Percentiles rank a stretch among this genome's conserved stretches.
Conservation (phyloP, 2,797 vertebrate species). For the Myripristis jacobus region DNA sequence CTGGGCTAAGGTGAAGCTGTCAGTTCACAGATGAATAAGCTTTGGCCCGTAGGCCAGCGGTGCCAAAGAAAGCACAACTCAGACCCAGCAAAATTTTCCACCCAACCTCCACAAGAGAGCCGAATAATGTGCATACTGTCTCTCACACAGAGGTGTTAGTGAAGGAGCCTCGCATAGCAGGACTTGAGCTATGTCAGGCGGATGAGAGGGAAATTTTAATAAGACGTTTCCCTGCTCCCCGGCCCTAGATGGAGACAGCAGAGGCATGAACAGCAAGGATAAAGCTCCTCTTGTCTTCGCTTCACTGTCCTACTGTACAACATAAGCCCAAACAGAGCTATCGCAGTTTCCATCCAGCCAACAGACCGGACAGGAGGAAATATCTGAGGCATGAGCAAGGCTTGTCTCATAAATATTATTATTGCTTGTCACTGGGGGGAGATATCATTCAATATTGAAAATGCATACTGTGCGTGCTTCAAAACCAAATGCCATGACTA, state of each 20-base stretch:
- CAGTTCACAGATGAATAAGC: constrained; percentile 79
- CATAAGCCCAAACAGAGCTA: constrained; percentile 40
- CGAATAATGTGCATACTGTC: constrained; percentile 78
- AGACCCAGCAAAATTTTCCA: constrained; percentile 77
- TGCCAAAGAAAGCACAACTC: constrained; percentile 84
- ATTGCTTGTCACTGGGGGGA: constrained; percentile 46
- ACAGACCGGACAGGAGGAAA: constrained; percentile 44
- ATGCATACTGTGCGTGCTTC: constrained; percentile 27
- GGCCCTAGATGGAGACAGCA: constrained; percentile 48
- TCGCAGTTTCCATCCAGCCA: constrained; percentile 24
- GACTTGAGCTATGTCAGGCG: constrained; percentile 41
- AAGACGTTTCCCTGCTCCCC: constrained; percentile 66
- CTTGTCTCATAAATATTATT: constrained; percentile 60
- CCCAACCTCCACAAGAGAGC: constrained; percentile 60
- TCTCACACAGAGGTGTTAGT: constrained; percentile 63
- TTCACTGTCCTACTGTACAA: constrained; percentile 34
- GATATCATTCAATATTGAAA: constrained; percentile 46
- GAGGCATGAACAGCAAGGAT: constrained; percentile 45
- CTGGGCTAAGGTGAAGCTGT: constrained; percentile 78
- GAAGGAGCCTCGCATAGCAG: constrained; percentile 57
- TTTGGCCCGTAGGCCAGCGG: constrained; percentile 65
- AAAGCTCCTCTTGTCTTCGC: constrained; percentile 68
- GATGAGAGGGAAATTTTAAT: constrained; percentile 70
- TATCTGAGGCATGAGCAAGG: constrained; percentile 43
- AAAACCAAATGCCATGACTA: constrained; percentile 37